A percentile compares a stretch with the other conserved stretches of the same genome.
phyloP scores from a whole-genome alignment of 2,888 invertebrate species.

The Diloba caeruleocephala region DNA sequence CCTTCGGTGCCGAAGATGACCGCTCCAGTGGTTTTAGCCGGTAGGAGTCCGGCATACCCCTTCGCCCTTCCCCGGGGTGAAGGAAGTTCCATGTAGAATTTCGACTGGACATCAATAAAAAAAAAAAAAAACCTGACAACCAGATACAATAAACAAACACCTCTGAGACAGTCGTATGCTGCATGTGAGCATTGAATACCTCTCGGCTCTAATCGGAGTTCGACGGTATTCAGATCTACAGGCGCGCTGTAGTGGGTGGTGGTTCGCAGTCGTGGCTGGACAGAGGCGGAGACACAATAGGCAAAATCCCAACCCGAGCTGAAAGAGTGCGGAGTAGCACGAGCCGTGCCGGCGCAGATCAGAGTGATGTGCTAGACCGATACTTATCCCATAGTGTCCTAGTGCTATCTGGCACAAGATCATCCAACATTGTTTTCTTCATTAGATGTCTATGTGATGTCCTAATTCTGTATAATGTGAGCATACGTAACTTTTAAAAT shows the following conservation, averaged over 20 bases:
- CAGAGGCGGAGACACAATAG: not conserved
- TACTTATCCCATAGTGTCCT: not conserved
- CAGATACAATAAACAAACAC: no score
- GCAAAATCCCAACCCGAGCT: constrained; percentile 28
- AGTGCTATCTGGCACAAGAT: not conserved
- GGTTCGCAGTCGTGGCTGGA: constrained; percentile 25
- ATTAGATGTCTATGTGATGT: not conserved
- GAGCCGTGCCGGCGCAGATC: not conserved
- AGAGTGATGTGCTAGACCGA: constrained; percentile 13
- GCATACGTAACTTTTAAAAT: not conserved
- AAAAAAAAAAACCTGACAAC: no score
- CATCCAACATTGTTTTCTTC: not conserved
- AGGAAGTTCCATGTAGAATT: no score
- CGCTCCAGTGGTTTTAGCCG: no score
- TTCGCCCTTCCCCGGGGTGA: no score
- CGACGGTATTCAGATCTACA: not conserved
- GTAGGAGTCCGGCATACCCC: no score
- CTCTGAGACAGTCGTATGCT: not conserved
- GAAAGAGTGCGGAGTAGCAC: not conserved
- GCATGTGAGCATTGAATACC: constrained; percentile 13
- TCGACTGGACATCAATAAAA: no score
- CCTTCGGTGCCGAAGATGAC: no score
- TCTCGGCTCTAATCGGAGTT: constrained; percentile 7
- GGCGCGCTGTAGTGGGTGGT: constrained; percentile 27
- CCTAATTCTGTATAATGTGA: not conserved